Percentiles rank a stretch among this genome's conserved stretches.
Conservation (phyloP, 2,797 vertebrate genomes). For the Silurus lanzhouensis region DNA sequence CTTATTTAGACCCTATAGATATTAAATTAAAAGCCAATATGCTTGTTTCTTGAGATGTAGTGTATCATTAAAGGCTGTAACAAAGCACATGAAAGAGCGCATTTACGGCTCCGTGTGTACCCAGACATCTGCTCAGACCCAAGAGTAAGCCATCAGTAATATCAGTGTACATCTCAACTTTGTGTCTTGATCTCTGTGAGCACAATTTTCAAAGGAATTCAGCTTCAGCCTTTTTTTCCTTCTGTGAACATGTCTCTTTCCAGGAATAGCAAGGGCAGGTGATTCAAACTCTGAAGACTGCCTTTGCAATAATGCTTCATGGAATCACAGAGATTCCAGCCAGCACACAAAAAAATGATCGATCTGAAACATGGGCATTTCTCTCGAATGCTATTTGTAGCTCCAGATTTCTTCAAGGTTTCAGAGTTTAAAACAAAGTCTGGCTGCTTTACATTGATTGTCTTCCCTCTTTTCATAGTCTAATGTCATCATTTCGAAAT, state of each 20-base stretch:
- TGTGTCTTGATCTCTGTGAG: neutral
- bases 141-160: neutral
- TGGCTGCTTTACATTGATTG: neutral
- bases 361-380: neutral
- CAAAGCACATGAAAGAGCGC: conserved; percentile 6
- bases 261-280: neutral
- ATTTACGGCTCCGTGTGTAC: conserved; percentile 7
- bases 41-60: conserved; percentile 13
- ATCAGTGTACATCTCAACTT: neutral
- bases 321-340: neutral
- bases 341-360: neutral
- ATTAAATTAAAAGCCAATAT: neutral
- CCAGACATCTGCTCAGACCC: conserved; percentile 13
- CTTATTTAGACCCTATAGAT: neutral
- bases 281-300: neutral
- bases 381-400: neutral
- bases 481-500: conserved; percentile 4
- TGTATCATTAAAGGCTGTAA: neutral
- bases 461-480: neutral
- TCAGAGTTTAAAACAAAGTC: neutral
- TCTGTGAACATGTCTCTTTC: neutral
- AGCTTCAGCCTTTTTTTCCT: neutral
- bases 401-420: neutral
- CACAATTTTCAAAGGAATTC: neutral
- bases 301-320: neutral